Evolutionary conservation across 1,140 invertebrate genomes (phyloP).

Genomic region (Tetragnatha versicolor): DNA sequence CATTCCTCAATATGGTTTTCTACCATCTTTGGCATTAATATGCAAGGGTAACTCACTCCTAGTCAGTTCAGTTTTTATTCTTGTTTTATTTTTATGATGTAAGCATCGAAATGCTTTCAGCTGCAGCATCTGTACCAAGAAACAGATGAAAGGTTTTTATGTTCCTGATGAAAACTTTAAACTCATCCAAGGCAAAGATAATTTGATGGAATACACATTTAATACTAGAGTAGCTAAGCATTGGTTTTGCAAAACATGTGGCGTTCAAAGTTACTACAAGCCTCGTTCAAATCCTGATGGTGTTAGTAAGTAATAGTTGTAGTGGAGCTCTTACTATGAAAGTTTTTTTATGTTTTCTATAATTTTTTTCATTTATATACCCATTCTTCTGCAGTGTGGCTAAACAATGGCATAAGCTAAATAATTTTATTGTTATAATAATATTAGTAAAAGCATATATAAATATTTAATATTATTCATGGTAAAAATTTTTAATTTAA

Average conservation of each 20-base stretch:
- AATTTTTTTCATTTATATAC: background rate
- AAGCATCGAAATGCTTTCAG: constrained; percentile 62
- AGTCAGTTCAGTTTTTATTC: too few species aligned
- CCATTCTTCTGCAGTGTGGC: background rate
- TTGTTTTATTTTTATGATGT: too few species aligned
- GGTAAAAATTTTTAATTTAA: background rate
- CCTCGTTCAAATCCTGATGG: constrained; percentile 68
- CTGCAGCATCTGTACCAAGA: constrained; percentile 68
- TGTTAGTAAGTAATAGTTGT: constrained; percentile 65
- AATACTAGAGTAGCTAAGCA: constrained; percentile 68
- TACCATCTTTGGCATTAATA: too few species aligned
- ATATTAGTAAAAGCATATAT: background rate
- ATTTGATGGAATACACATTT: constrained; percentile 68
- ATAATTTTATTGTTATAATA: background rate
- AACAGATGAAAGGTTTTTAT: constrained; percentile 68
- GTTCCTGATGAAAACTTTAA: constrained; percentile 66
- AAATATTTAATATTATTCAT: background rate
- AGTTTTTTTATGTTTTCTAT: too few species aligned
- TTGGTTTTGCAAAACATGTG: constrained; percentile 68
- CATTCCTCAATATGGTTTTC: too few species aligned
- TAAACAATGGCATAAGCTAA: background rate
- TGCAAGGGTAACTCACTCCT: too few species aligned
- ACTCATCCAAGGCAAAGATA: constrained; percentile 65
- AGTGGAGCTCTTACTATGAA: too few species aligned
- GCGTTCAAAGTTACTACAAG: constrained; percentile 69